These are phyloP conservation scores for Bagarius yarrelli DNA, from an alignment of 2,113 vertebrate genomes.

Conservation along the genomic window DNA sequence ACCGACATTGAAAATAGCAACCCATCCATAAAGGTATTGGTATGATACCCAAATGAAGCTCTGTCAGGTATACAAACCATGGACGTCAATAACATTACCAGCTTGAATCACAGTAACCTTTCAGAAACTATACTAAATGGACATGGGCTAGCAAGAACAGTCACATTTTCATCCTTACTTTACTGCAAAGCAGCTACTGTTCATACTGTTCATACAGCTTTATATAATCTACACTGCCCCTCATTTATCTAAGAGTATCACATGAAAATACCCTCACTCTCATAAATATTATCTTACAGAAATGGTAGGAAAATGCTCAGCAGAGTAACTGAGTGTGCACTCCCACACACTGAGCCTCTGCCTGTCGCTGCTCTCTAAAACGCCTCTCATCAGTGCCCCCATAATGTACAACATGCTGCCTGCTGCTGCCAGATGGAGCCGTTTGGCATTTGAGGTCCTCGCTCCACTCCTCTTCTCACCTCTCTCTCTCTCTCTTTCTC, in stretches of 20 bases:
- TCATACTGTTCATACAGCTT: not conserved
- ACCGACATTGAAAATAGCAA: not conserved
- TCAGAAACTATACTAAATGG: slow-evolving; percentile 35
- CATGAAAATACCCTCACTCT: slow-evolving; percentile 29
- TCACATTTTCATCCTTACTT: slow-evolving; percentile 41
- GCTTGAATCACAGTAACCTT: slow-evolving; percentile 2
- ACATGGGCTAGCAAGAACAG: slow-evolving; percentile 19
- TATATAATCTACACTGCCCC: slow-evolving; percentile 34
- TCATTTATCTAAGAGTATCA: slow-evolving; percentile 36
- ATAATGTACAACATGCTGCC: slow-evolving; percentile 53
- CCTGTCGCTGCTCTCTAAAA: slow-evolving; percentile 48
- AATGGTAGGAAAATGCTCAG: slow-evolving; percentile 34
- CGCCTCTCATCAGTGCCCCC: slow-evolving; percentile 38
- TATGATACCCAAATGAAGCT: not conserved
- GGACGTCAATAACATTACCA: slow-evolving; percentile 11
- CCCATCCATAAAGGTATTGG: not conserved
- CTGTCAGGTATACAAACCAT: not conserved
- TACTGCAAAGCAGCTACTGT: slow-evolving; percentile 17
- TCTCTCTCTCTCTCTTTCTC: not conserved
- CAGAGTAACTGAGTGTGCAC: slow-evolving; percentile 32
- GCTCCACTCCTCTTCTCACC: slow-evolving; percentile 46
- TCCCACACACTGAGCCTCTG: slow-evolving; percentile 31
- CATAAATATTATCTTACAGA: slow-evolving; percentile 46
- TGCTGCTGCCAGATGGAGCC: slow-evolving; percentile 56
- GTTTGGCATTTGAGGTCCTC: slow-evolving; percentile 56